A percentile compares a stretch with the other conserved stretches of the same genome.
phyloP scores from a whole-genome alignment of 2,888 invertebrate species.

The Cephus runcator region DNA sequence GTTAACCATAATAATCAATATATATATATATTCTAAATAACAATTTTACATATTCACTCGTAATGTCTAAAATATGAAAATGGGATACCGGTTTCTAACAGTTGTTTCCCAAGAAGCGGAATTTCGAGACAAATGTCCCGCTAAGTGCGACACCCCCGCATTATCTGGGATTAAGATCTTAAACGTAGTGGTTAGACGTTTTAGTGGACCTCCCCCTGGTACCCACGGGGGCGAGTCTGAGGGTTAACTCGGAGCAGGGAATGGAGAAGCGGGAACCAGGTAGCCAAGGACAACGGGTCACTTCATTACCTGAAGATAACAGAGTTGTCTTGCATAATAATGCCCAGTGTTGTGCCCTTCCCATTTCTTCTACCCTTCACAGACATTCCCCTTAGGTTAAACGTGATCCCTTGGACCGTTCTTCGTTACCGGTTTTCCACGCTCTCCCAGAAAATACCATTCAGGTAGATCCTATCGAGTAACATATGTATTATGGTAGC shows the following conservation, averaged over 20 bases:
- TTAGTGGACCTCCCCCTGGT: slow-evolving; percentile 38
- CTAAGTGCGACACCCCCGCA: slow-evolving; percentile 51
- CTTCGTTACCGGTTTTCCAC: not conserved
- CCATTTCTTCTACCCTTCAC: slow-evolving; percentile 1
- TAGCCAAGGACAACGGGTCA: slow-evolving; percentile 54
- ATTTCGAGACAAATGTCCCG: slow-evolving; percentile 50
- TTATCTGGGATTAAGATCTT: slow-evolving; percentile 56
- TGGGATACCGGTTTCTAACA: not conserved
- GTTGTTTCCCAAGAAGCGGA: not conserved
- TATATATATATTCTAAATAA: too few relatives aligned
- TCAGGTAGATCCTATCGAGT: not conserved
- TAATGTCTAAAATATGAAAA: not conserved
- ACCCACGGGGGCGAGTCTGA: slow-evolving; percentile 16
- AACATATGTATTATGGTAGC: not conserved
- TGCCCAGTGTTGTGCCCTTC: slow-evolving; percentile 18
- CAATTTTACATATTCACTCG: not conserved
- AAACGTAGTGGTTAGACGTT: slow-evolving; percentile 31
- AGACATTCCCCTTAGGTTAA: not conserved
- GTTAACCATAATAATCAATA: not conserved
- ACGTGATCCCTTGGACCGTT: not conserved
- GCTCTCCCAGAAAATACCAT: not conserved
- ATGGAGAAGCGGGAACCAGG: slow-evolving; percentile 41
- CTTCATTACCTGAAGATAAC: slow-evolving; percentile 57
- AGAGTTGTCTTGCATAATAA: slow-evolving; percentile 54
- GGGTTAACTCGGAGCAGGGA: slow-evolving; percentile 8